A percentile compares a stretch with the other conserved stretches of the same genome.
These are phyloP conservation scores for Phrynosoma platyrhinos DNA, from an alignment of 2,113 vertebrate genomes.

Conservation along the genomic window DNA sequence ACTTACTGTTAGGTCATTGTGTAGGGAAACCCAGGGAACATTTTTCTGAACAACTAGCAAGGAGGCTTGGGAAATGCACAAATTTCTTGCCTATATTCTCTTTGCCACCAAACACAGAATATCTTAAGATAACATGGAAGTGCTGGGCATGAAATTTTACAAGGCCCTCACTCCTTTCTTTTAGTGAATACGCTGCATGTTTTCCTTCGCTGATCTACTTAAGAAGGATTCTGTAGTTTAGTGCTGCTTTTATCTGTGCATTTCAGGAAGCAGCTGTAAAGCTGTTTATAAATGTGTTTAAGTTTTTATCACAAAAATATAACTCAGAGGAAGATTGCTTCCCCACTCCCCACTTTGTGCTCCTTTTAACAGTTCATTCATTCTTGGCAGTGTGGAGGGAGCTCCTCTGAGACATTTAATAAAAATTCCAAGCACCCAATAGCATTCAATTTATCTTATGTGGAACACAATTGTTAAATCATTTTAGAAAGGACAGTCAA, in stretches of 20 bases:
- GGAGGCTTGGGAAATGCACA: background rate
- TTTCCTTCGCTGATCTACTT: constrained; percentile 58
- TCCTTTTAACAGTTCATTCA: background rate
- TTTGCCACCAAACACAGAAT: constrained; percentile 52
- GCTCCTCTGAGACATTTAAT: background rate
- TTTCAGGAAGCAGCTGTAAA: constrained; percentile 42
- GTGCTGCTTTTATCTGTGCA: constrained; percentile 44
- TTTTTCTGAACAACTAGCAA: background rate
- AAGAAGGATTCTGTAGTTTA: constrained; percentile 60
- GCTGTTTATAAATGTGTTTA: constrained; percentile 39
- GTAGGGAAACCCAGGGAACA: background rate
- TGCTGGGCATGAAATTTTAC: constrained; percentile 66
- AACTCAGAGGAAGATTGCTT: constrained; percentile 17
- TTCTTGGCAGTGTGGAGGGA: background rate
- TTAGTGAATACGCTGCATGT: constrained; percentile 59
- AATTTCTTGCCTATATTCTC: constrained; percentile 38
- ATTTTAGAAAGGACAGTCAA: background rate
- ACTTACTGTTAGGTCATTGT: too few relatives aligned
- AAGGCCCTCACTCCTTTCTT: constrained; percentile 57
- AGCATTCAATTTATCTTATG: background rate
- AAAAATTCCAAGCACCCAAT: background rate
- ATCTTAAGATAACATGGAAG: constrained; percentile 61
- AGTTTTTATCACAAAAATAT: constrained; percentile 41
- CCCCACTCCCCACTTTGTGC: background rate
- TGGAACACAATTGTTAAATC: background rate